Base-by-base conservation (phyloP, 1,140 invertebrate species). In the Sitophilus oryzae region DNA sequence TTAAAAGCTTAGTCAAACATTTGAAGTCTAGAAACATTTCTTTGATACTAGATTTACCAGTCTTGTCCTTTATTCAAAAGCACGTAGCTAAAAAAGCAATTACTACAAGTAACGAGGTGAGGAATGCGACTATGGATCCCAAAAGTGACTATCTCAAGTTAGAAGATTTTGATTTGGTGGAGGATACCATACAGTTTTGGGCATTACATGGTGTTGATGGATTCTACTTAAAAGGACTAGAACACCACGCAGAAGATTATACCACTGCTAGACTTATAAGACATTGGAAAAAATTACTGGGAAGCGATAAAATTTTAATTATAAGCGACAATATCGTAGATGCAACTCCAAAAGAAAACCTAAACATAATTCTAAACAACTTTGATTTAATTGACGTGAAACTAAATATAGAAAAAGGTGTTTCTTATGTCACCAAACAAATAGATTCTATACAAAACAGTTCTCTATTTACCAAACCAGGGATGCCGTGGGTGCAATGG, bases 401-500 rank as follows among this genome's bases (percentile, higher is more conserved):
- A 36, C 63, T 91, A 37, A 70, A 81, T 58, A 66, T 86, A 9
- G 65, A 74, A 9, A 76, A 80, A 53, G 81, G 80, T 1, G 78
- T 80, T 0, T 67, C 67, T 22, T 67, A 69, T 20, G 75, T 86
- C 1, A 80, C 80, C 59, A 63, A 70, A 16, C 77, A 79, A 66
- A 77, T 87, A 18, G 68, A 80, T 20, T 64, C 71, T 3, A 60
- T 84, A 4, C 70, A 82, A 30, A 74, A 74, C 45, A 74, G 81
- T 5, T 61, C 75, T 2, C 63, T 88, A 19, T 85, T 80, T 70
- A 65, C 74, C 3, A 80, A 81, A 60, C 68, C 78, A 6, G 73
- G 76, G 34, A 78, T 80, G 62, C 82, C 85, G 0, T 88, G 85
- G 85, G 74, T 87, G n/a, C 83, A 85, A 53, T 91, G 87, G 87